These are phyloP conservation scores for Drosophila setosimentum DNA, from an alignment of 2,888 invertebrate genomes.

Conservation along the genomic window DNA sequence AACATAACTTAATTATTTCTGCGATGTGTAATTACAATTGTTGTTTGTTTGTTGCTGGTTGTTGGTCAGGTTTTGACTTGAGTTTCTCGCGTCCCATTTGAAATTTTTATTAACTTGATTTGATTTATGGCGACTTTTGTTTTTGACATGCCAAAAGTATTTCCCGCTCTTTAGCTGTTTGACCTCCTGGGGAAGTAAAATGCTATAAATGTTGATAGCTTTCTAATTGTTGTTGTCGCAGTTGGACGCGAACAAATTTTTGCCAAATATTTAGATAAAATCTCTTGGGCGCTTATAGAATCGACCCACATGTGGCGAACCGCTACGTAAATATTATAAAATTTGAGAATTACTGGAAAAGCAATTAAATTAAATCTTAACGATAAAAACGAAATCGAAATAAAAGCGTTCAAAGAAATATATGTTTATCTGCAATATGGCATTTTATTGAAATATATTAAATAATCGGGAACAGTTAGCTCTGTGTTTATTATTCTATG, in stretches of 20 bases:
- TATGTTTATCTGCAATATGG: constrained; percentile 31
- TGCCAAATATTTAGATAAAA: constrained; percentile 42
- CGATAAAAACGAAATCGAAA: constrained; percentile 1
- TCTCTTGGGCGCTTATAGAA: constrained; percentile 26
- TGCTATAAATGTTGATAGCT: constrained; percentile 60
- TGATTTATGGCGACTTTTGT: constrained; percentile 68
- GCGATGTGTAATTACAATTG: constrained; percentile 63
- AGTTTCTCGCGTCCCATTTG: constrained; percentile 41
- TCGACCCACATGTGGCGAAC: constrained; percentile 22
- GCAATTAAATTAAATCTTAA: constrained; percentile 35
- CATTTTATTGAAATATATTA: background rate
- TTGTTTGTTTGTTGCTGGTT: constrained; percentile 12
- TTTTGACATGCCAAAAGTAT: constrained; percentile 53
- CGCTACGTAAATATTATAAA: constrained; percentile 39
- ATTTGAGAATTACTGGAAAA: constrained; percentile 40
- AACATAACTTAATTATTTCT: constrained; percentile 75
- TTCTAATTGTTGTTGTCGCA: constrained; percentile 62
- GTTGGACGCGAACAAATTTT: constrained; percentile 32
- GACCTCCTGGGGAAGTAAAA: constrained; percentile 31
- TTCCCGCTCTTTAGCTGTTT: constrained; percentile 26
- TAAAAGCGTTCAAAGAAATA: constrained; percentile 19
- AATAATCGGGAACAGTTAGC: background rate
- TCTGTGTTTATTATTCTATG: constrained; percentile 1
- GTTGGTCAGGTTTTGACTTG: constrained; percentile 47
- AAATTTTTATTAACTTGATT: constrained; percentile 57